These are phyloP conservation scores for Charadrius vociferus DNA, from an alignment of 2,113 vertebrate species.

Conservation along the genomic window DNA sequence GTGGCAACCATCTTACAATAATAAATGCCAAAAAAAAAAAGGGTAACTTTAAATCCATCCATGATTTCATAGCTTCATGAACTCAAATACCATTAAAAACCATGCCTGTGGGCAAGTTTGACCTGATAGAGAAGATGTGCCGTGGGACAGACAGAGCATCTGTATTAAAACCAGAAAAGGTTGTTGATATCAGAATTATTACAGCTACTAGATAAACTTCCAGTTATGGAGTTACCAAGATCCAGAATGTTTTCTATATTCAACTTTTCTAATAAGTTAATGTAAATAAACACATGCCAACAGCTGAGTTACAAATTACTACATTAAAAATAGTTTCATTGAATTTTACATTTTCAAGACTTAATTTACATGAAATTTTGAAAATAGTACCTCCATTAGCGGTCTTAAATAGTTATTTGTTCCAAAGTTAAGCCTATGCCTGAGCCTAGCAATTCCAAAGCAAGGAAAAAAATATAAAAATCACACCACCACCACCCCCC, in stretches of 20 bases:
- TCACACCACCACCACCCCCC: too few relatives aligned
- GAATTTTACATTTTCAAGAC: background rate
- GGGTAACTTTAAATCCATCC: background rate
- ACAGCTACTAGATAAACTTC: background rate
- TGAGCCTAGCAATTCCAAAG: background rate
- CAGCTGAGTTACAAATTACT: background rate
- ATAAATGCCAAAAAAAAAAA: background rate
- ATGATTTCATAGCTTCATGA: background rate
- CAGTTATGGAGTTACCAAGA: background rate
- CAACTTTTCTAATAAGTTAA: background rate
- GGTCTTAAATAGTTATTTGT: background rate
- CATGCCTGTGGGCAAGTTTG: background rate
- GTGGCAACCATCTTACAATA: background rate
- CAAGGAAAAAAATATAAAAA: too few relatives aligned
- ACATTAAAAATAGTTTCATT: background rate
- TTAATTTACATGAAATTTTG: background rate
- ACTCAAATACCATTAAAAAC: background rate
- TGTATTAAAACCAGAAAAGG: background rate
- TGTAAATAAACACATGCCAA: background rate
- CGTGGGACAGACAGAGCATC: background rate
- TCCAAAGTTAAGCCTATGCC: background rate
- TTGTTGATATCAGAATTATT: background rate
- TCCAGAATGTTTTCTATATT: background rate
- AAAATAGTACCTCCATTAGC: background rate
- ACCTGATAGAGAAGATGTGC: rapidly evolving